These are phyloP conservation scores for Littorina saxatilis DNA, from an alignment of 1,140 invertebrate genomes.

Conservation along the genomic window DNA sequence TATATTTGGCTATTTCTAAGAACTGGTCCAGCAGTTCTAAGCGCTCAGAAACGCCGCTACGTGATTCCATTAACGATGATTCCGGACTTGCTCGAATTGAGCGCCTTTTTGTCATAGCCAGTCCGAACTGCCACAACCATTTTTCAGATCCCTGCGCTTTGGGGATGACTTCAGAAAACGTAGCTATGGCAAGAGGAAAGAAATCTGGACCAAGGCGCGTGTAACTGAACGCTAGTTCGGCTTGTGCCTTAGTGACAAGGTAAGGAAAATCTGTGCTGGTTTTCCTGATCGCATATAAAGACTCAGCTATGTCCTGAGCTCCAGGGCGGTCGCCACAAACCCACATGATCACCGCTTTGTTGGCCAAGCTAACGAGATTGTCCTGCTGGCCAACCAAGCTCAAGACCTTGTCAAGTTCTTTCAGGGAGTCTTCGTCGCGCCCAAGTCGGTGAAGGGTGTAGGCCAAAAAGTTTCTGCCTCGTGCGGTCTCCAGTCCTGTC, in stretches of 20 bases:
- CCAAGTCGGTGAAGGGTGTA: background rate
- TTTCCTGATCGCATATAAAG: background rate
- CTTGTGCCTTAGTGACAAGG: conserved; percentile 16
- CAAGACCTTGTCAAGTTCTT: background rate
- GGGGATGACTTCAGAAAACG: conserved; percentile 14
- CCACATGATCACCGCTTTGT: conserved; percentile 17
- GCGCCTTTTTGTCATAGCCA: conserved; percentile 16
- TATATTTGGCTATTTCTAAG: background rate
- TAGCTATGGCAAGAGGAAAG: background rate
- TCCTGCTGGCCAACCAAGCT: background rate
- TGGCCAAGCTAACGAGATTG: conserved; percentile 25
- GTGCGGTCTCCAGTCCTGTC: conserved; percentile 26
- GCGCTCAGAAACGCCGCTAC: background rate
- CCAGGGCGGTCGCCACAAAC: background rate
- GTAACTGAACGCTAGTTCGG: conserved; percentile 25
- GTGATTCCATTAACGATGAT: background rate
- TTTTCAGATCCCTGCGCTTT: conserved; percentile 13
- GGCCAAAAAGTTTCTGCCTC: conserved; percentile 11
- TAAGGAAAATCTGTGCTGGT: background rate
- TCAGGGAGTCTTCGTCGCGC: background rate
- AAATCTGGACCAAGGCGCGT: conserved; percentile 15
- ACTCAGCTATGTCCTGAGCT: background rate
- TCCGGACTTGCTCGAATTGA: background rate
- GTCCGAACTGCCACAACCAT: conserved; percentile 20
- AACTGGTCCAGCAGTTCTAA: background rate